Evolutionary conservation across 35 echinoderm and acorn worm genomes (phyloP).

Genomic region (Apostichopus parvimensis): DNA sequence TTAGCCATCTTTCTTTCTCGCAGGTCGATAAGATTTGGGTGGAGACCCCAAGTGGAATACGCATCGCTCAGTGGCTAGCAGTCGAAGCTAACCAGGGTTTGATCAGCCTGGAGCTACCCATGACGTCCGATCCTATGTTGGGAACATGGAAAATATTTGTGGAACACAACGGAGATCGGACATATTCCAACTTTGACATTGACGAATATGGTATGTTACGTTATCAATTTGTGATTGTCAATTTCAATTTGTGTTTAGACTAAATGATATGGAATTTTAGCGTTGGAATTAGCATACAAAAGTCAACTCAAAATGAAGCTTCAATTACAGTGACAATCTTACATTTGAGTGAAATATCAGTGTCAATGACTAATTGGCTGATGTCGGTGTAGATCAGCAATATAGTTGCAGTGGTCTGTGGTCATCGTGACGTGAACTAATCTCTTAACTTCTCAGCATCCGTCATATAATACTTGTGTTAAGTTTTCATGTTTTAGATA

Average conservation of each 20-base stretch:
- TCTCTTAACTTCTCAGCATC: too few relatives aligned
- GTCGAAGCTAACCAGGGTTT: slow-evolving; percentile 68
- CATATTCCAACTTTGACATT: slow-evolving; percentile 63
- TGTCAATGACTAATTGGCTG: too few relatives aligned
- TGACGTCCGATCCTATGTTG: slow-evolving; percentile 75
- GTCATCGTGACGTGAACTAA: too few relatives aligned
- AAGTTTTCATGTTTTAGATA: too few relatives aligned
- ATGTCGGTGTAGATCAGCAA: too few relatives aligned
- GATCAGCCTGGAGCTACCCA: slow-evolving; percentile 65
- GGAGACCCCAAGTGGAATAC: slow-evolving; percentile 73
- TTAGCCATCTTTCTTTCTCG: not conserved
- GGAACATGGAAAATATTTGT: slow-evolving; percentile 81
- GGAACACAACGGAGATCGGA: slow-evolving; percentile 44
- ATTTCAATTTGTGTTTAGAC: not conserved
- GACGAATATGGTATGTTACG: slow-evolving; percentile 82
- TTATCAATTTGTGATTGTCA: not conserved
- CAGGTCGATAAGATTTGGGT: slow-evolving; percentile 83
- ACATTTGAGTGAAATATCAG: too few relatives aligned
- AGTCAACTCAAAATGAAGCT: too few relatives aligned
- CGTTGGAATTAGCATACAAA: too few relatives aligned
- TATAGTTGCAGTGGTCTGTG: too few relatives aligned
- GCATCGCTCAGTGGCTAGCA: slow-evolving; percentile 79
- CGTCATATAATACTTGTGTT: too few relatives aligned
- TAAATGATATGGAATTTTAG: too few relatives aligned
- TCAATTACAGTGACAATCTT: too few relatives aligned